Evolutionary conservation across 2,888 invertebrate species (phyloP).

Genomic region (Blera fallax): DNA sequence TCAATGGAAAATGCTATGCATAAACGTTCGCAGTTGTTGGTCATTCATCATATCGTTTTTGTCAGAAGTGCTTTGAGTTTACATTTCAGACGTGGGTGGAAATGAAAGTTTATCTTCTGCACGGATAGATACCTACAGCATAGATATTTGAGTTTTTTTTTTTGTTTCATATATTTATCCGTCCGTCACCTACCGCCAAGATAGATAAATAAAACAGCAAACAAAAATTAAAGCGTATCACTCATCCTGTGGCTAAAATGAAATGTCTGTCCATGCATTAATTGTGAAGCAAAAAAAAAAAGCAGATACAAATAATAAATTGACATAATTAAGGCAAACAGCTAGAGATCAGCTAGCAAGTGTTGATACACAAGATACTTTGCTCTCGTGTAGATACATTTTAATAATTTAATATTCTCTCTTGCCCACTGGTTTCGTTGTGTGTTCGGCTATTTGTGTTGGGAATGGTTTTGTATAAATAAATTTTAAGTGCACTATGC

Average conservation of each 20-base stretch:
- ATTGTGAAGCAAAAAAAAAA: constrained; percentile 27
- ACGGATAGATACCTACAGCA: constrained; percentile 27
- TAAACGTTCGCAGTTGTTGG: constrained; percentile 53
- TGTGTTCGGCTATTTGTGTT: background rate
- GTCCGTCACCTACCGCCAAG: constrained; percentile 45
- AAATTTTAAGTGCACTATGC: too few relatives aligned
- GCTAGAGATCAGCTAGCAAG: constrained; percentile 61
- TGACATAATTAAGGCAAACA: constrained; percentile 65
- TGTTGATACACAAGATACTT: constrained; percentile 47
- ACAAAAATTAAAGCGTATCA: constrained; percentile 32
- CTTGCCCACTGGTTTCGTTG: background rate
- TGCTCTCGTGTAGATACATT: constrained; percentile 31
- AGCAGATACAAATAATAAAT: constrained; percentile 61
- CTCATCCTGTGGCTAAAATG: constrained; percentile 35
- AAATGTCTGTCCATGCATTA: constrained; percentile 55
- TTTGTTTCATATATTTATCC: background rate
- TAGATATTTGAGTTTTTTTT: too few relatives aligned
- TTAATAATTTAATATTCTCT: constrained; percentile 52
- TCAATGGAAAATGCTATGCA: constrained; percentile 31
- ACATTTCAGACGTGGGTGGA: constrained; percentile 47
- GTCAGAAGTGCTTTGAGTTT: constrained; percentile 48
- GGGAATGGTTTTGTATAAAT: background rate
- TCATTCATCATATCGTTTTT: constrained; percentile 53
- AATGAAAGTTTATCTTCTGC: constrained; percentile 56
- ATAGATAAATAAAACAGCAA: constrained; percentile 39